Evolutionary conservation across 2,113 vertebrate species (phyloP), one percentile per base, ranked within the genome.

Genomic region (Tylochromis polylepis): DNA sequence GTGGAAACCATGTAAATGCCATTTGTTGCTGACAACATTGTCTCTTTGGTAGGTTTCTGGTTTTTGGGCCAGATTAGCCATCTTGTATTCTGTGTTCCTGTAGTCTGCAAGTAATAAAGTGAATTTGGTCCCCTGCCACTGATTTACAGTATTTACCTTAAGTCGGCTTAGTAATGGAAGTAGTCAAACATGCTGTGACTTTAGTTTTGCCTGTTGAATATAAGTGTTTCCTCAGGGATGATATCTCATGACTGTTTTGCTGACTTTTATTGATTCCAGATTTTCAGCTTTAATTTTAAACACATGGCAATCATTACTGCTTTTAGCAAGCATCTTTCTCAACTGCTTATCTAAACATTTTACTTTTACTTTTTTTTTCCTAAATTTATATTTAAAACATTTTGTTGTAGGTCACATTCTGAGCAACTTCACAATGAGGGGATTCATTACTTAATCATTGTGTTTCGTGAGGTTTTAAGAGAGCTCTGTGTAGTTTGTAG

Each of bases 191-290:
- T 86, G n/a, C 87, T 62, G 3, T 55, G 84, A 80, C 82, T 77
- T 77, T 87, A 24, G 65, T 87, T 89, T 87, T 88, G 89, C 51
- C 83, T 87, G 82, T 87, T 87, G 53, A 87, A 49, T 59, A 1
- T 31, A 77, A 56, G 22, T 11, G 2, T 80, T 83, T 84, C 85
- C 91, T 85, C 75, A 5, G 91, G 90, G 87, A 89, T 31, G 10
- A 51, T 59, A 43, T 90, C 79, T 78, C 62, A 67, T 87, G 85
- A 86, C 65, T 84, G 72, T 80, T 93, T 57, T 82, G 34, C 29
- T 83, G 34, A 2, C 85, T 87, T 87, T 89, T 60, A 95, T 89
- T 90, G 87, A 89, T 90, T 93, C 88, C 93, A 93, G 87, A 88
- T 92, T 93, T 88, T 53, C 84, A 81, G 75, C 41, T 87, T 89